Conservation (phyloP, 2,113 vertebrate genomes). For the Macquaria ambigua region DNA sequence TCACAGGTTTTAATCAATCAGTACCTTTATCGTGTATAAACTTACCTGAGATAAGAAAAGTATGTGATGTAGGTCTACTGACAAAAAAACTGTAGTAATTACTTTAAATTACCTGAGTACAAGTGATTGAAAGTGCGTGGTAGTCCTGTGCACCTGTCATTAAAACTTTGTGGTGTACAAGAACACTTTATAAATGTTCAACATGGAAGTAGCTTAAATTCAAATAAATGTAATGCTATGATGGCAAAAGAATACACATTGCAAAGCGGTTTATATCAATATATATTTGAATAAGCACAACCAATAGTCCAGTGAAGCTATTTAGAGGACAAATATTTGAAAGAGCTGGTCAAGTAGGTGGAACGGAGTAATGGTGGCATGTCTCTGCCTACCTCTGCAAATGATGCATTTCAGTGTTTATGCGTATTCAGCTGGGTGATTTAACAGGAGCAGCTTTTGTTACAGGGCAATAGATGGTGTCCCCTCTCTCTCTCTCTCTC, state of each 20-base stretch:
- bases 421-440: conserved; percentile 69
- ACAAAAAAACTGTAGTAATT: not conserved
- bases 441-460: conserved; percentile 70
- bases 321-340: conserved; percentile 70
- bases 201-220: not conserved
- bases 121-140: not conserved
- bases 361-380: conserved; percentile 53
- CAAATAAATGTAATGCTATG: not conserved
- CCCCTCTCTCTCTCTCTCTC: conserved; percentile 24
- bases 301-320: conserved; percentile 33
- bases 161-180: no score
- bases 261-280: conserved; percentile 29
- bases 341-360: conserved; percentile 55
- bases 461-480: conserved; percentile 41
- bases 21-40: not conserved
- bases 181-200: not conserved
- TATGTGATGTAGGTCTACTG: not conserved
- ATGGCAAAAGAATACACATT: conserved; percentile 8
- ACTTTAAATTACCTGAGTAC: not conserved
- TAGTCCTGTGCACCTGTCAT: not conserved
- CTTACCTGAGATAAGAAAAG: not conserved
- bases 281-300: conserved; percentile 29
- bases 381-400: conserved; percentile 58
- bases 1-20: not conserved
- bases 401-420: conserved; percentile 75